Base-by-base conservation (phyloP, 2,797 vertebrate species). In the Erithacus rubecula region DNA sequence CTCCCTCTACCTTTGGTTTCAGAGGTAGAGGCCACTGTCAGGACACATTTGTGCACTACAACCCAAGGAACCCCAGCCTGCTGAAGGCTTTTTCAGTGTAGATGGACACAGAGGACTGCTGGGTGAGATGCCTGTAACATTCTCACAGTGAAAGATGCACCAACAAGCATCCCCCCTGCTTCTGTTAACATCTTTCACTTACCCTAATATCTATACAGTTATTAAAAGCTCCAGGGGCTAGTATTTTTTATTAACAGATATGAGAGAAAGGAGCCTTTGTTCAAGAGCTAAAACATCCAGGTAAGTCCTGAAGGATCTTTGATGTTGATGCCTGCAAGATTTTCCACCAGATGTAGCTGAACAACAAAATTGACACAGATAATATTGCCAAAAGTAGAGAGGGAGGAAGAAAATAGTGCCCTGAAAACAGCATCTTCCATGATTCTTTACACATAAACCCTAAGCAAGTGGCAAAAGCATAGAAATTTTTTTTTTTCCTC, bases 151-250 rank as follows among this genome's bases (percentile, higher is more conserved):
- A 51, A 82, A 74, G 43, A 41, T 65, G 43, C 13, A 56, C 13
- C 14, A 43, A 15, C 19, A 30, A 74, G 19, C 32, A 90, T 17
- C 30, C 3, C 5, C 4, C 6, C 10, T 0, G 2, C 1, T 62
- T 62, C 72, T 62, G 26, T 39, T 80, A 76, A 53, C 64, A 47
- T 49, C 34, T 72, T 89, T 72, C 47, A 30, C 29, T 71, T 89
- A 68, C 75, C 81, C 65, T 62, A 83, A 41, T 85, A 87, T 37
- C 72, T 68, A 6, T n/a, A 77, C 23, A 47, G 84, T 87, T 94
- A 92, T 94, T 92, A 84, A 94, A 96, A 93, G 82, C 84, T 83
- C 58, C 89, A 81, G 92, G 89, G 82, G 32, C 44, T 83, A 91
- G 43, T 89, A 37, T 62, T 85, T 86, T 95, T 95, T 93, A 92